Base-by-base conservation (phyloP, 2,888 invertebrate genomes). In the Athalia rosae region DNA sequence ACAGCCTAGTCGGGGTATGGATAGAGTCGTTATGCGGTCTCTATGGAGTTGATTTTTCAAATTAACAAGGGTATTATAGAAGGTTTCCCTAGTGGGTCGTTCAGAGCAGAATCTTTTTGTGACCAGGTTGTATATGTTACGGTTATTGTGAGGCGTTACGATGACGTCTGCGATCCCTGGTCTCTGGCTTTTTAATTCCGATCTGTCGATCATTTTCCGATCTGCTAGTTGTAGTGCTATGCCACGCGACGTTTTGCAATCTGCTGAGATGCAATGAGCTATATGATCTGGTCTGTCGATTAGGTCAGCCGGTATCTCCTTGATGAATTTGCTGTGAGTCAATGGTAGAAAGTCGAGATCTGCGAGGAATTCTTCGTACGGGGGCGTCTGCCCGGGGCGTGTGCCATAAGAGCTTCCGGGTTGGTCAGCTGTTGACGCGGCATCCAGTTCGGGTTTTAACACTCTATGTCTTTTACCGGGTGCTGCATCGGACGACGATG, bases 231-330 rank as follows among this genome's bases (percentile, higher is more conserved):
- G 62, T 4, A 11, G 41, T 11, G 62, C 62, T 11, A 62, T 1
- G 5, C 62, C 62, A 4, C 5, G 43, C 7, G 43, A 62, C 0
- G 62, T 11, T 43, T 62, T 2, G 62, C 61, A 62, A 8, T 62
- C 43, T 0, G 62, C 43, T 62, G 62, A 62, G 41, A 62, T 62
- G 11, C 43, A 62, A 11, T 47, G 64, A 3, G 64, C 64, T 7
- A 64, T 0, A 13, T 64, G 45, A 47, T 13, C 47, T 64, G 45
- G 45, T 8, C 47, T n/a, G n/a, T 7, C 15, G 3, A 47, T 0
- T 6, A 64, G 15, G 47, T 77, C n/a, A 8, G 59, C 71, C 41
- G 78, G 74, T 9, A 71, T 64, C 62, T 66, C 41, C 50, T 71
- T n/a, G 15, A 77, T 47, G 8, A 9, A 13, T 5, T 8, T 64